phyloP scores from a whole-genome alignment of 2,888 invertebrate genomes.

The Diaphora mendica region DNA sequence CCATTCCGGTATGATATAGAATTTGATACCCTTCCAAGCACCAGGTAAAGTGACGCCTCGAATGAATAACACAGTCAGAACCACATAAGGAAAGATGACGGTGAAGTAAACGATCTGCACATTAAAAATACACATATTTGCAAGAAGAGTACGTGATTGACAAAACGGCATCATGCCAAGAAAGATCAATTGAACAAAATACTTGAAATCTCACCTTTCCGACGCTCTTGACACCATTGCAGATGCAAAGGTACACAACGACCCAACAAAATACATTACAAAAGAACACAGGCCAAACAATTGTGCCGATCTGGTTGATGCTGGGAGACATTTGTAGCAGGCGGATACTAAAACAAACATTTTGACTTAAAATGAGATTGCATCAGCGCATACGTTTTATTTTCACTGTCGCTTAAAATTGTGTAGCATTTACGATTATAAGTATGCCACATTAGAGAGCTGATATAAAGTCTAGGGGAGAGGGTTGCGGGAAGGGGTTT shows the following conservation, averaged over 20 bases:
- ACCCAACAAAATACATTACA: slow-evolving; percentile 93
- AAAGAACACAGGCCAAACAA: slow-evolving; percentile 93
- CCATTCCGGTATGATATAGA: slow-evolving; percentile 94
- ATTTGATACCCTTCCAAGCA: slow-evolving; percentile 90
- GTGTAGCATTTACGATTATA: neutral
- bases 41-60: slow-evolving; percentile 94
- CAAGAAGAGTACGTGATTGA: slow-evolving; percentile 53
- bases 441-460: no score
- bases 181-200: slow-evolving; percentile 41
- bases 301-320: slow-evolving; percentile 90
- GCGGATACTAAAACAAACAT: slow-evolving; percentile 87
- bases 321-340: slow-evolving; percentile 92
- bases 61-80: slow-evolving; percentile 90
- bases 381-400: neutral
- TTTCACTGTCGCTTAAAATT: neutral
- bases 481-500: no score
- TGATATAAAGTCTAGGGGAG: no score
- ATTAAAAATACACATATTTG: slow-evolving; percentile 45
- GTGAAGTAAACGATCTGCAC: slow-evolving; percentile 92
- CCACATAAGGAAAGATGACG: slow-evolving; percentile 93
- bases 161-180: slow-evolving; percentile 64
- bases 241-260: slow-evolving; percentile 93
- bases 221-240: slow-evolving; percentile 94
- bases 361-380: neutral
- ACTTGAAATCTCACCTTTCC: slow-evolving; percentile 88